phyloP scores from a whole-genome alignment of 1,140 invertebrate species.

The Ericerus pela region DNA sequence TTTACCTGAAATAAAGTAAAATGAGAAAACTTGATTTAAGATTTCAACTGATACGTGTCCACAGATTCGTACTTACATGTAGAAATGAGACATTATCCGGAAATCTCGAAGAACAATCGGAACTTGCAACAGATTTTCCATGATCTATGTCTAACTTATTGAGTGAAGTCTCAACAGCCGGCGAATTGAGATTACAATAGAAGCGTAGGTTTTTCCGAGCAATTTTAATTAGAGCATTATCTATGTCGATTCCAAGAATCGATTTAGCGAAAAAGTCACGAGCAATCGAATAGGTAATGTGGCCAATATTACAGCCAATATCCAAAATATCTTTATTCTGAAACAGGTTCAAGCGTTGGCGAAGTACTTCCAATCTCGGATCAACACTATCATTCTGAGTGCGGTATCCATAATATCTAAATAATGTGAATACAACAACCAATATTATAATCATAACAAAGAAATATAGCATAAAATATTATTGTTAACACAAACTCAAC shows the following conservation, averaged over 20 bases:
- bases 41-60: background rate
- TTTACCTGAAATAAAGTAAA: constrained; percentile 56
- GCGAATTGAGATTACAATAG: constrained; percentile 56
- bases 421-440: constrained; percentile 23
- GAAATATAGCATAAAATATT: too few relatives aligned
- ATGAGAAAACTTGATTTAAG: background rate
- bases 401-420: constrained; percentile 82
- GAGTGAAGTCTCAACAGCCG: too few relatives aligned
- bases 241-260: constrained; percentile 90
- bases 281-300: constrained; percentile 75
- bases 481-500: background rate
- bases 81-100: constrained; percentile 75
- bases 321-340: constrained; percentile 81
- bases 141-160: too few relatives aligned
- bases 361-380: constrained; percentile 61
- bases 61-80: constrained; percentile 41
- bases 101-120: constrained; percentile 34
- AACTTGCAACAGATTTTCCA: background rate
- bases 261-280: constrained; percentile 65
- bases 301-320: constrained; percentile 94
- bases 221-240: constrained; percentile 59
- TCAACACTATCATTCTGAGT: constrained; percentile 67
- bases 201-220: constrained; percentile 67
- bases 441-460: background rate
- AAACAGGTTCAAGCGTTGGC: constrained; percentile 65